Evolutionary conservation across 2,113 vertebrate species (phyloP).

Genomic region (Aythya baeri): DNA sequence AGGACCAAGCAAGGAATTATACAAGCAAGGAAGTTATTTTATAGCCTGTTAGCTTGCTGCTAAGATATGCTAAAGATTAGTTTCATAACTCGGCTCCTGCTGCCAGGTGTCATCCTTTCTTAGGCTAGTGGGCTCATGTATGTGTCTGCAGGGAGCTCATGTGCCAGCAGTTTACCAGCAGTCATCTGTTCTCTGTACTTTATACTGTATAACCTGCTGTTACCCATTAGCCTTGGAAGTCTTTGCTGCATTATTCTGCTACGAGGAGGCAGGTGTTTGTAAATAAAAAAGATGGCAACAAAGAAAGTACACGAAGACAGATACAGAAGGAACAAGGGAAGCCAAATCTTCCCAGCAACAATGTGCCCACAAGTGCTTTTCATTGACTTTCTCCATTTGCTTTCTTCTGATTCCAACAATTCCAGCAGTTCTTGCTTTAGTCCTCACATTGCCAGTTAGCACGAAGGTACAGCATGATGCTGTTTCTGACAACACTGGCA

Average conservation of each 20-base stretch:
- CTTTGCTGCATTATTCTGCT: no score
- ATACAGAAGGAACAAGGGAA: not conserved
- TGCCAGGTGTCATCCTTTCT: not conserved
- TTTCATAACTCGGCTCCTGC: not conserved
- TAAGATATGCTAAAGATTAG: not conserved
- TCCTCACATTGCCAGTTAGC: not conserved
- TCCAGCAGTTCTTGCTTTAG: not conserved
- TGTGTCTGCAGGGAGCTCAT: not conserved
- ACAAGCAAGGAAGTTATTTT: not conserved
- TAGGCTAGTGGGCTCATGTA: not conserved
- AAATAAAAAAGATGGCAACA: no score
- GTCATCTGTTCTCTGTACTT: not conserved
- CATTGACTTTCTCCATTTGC: rapidly evolving
- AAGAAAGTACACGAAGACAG: not conserved
- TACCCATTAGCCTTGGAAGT: rapidly evolving
- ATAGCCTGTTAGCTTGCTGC: not conserved
- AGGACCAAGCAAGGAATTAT: not conserved
- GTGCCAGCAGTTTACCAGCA: not conserved
- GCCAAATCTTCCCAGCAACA: not conserved
- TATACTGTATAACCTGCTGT: not conserved
- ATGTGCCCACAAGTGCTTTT: not conserved
- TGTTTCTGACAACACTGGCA: not conserved
- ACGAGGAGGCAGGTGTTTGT: rapidly evolving
- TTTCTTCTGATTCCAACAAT: not conserved
- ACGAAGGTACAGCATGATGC: not conserved